Conservation (phyloP, 2,888 invertebrate species). For the Hyles lineata region DNA sequence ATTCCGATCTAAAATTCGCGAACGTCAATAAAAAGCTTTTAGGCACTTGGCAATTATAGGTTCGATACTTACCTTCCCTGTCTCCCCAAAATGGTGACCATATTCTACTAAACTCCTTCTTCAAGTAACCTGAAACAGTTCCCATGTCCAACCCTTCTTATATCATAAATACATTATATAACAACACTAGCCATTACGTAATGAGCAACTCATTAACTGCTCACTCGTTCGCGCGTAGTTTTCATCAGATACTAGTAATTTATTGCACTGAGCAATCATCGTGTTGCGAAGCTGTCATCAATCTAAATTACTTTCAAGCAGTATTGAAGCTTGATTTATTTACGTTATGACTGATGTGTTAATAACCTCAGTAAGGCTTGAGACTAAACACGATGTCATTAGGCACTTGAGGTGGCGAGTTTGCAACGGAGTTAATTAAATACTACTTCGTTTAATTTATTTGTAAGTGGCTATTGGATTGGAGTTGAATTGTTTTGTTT, state of each 20-base stretch:
- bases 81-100: too few species aligned
- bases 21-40: too few species aligned
- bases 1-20: too few species aligned
- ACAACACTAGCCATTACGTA: conserved; percentile 1
- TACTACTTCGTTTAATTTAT: background rate
- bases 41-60: too few species aligned
- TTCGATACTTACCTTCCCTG: too few species aligned
- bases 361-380: conserved; percentile 44
- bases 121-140: background rate
- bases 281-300: conserved; percentile 51
- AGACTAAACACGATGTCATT: conserved; percentile 69
- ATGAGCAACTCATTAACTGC: conserved; percentile 21
- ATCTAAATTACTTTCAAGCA: conserved; percentile 51
- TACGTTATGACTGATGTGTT: conserved; percentile 52
- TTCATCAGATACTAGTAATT: conserved; percentile 26
- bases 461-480: background rate
- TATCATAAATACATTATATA: background rate
- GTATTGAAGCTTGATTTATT: conserved; percentile 53
- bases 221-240: conserved; percentile 7
- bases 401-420: conserved; percentile 36
- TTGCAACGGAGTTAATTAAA: conserved; percentile 3
- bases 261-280: conserved; percentile 44
- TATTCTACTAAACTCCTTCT: too few species aligned
- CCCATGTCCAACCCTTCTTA: background rate
- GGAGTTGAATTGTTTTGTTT: background rate